Evolutionary conservation across 2,113 vertebrate species (phyloP), one percentile per base, ranked within the genome.

Genomic region (Thunnus thynnus): DNA sequence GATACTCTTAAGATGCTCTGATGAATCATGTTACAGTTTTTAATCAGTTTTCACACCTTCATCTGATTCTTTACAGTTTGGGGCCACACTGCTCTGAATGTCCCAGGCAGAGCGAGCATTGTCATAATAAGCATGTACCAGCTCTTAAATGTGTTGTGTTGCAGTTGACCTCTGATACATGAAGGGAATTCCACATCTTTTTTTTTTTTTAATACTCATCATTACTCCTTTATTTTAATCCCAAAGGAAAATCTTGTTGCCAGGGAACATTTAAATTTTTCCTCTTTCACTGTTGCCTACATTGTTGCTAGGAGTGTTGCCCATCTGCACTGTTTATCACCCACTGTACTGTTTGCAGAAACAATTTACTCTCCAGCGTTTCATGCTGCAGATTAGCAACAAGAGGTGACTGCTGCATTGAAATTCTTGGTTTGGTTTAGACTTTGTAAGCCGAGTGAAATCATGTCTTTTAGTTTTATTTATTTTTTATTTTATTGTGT

Each of bases 241-340:
- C 51, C 71, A 17, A 20, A 18, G 58, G 63, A 60, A 69, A 69
- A 25, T 50, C 80, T 58, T 80, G 89, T 93, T 92, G 88, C 88
- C 82, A 71, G 80, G 84, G 67, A 87, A 90, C 80, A 55, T 86
- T 68, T 72, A 8, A n/a, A 36, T 66, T 69, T 48, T 70, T 62
- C 47, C 25, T 27, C 46, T 65, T 60, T 69, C 54, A 56, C 56
- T 71, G 82, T 76, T 82, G 72, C 82, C 63, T 64, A 82, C 86
- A 47, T 89, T 72, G 86, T 61, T 90, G 91, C 87, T 83, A 82
- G 71, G 88, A 84, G 74, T 83, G 88, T 78, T 68, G 64, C 83
- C 82, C 72, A 70, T 85, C 80, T 27, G 83, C 73, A 83, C 70
- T 41, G 66, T 76, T 79, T 55, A 61, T 78, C 72, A 52, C 74